Evolutionary conservation across 2,888 invertebrate species (phyloP).

Genomic region (Drosophila ustulata): DNA sequence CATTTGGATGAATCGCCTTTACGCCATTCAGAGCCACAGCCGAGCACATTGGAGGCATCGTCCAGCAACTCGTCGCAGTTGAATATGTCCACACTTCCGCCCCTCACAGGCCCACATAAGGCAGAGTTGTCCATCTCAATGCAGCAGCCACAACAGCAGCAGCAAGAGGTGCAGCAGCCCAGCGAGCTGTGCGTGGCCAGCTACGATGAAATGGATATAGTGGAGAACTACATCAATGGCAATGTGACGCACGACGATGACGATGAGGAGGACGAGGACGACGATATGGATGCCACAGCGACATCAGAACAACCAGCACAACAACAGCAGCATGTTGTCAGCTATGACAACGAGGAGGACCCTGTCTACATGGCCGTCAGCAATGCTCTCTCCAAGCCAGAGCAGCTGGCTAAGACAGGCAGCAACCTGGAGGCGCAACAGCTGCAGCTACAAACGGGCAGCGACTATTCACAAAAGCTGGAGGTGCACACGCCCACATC

Average conservation of each 20-base stretch:
- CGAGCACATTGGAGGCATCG: conserved; percentile 44
- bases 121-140: conserved; percentile 38
- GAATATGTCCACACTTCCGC: conserved; percentile 65
- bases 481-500: conserved; percentile 55
- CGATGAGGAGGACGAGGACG: conserved; percentile 53
- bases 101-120: conserved; percentile 69
- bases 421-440: conserved; percentile 46
- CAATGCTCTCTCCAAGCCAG: conserved; percentile 43
- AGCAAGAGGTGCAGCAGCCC: conserved; percentile 54
- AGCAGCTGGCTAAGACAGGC: conserved; percentile 32
- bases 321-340: conserved; percentile 56
- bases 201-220: conserved; percentile 82
- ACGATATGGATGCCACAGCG: conserved; percentile 56
- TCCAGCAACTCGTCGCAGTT: conserved; percentile 52
- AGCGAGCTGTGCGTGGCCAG: conserved; percentile 65
- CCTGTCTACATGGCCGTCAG: conserved; percentile 61
- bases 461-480: conserved; percentile 59
- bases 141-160: conserved; percentile 49
- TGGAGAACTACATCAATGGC: conserved; percentile 80
- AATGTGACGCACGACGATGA: conserved; percentile 68
- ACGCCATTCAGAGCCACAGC: conserved; percentile 34
- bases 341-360: conserved; percentile 58
- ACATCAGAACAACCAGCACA: conserved; percentile 43
- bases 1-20: conserved; percentile 50
- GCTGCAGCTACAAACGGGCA: conserved; percentile 33